These are phyloP conservation scores for Sarcophaga variegata DNA, from an alignment of 2,888 invertebrate genomes.

Conservation along the genomic window DNA sequence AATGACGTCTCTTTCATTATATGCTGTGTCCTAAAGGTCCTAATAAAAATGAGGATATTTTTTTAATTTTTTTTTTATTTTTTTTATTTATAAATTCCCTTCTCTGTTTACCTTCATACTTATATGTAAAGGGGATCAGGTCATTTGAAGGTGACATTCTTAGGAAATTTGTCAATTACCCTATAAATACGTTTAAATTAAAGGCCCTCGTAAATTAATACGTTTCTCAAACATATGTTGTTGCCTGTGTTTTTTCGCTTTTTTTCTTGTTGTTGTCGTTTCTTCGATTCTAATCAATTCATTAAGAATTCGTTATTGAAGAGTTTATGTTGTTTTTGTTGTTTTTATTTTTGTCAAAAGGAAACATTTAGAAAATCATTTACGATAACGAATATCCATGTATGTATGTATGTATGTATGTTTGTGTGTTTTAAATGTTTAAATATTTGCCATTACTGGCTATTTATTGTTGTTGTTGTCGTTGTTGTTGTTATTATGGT, in stretches of 20 bases:
- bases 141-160: not conserved
- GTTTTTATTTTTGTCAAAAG: constrained; percentile 33
- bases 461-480: not conserved
- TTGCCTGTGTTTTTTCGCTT: not conserved
- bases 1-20: constrained; percentile 29
- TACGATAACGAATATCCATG: constrained; percentile 25
- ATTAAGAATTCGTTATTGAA: constrained; percentile 57
- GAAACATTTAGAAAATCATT: constrained; percentile 64
- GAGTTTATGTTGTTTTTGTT: not conserved
- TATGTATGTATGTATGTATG: too few species aligned
- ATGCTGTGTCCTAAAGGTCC: not conserved
- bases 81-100: too few species aligned
- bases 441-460: constrained; percentile 1
- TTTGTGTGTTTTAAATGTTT: constrained; percentile 5
- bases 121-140: too few species aligned
- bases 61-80: too few species aligned
- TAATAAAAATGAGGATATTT: not conserved
- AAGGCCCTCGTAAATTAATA: constrained; percentile 16
- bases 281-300: constrained; percentile 52
- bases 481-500: not conserved
- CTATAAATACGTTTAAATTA: constrained; percentile 11
- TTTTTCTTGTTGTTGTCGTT: not conserved
- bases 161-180: constrained; percentile 10
- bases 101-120: too few species aligned
- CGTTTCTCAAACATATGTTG: constrained; percentile 11